phyloP scores from a whole-genome alignment of 1,140 invertebrate genomes.

The Platorchestia sp. region DNA sequence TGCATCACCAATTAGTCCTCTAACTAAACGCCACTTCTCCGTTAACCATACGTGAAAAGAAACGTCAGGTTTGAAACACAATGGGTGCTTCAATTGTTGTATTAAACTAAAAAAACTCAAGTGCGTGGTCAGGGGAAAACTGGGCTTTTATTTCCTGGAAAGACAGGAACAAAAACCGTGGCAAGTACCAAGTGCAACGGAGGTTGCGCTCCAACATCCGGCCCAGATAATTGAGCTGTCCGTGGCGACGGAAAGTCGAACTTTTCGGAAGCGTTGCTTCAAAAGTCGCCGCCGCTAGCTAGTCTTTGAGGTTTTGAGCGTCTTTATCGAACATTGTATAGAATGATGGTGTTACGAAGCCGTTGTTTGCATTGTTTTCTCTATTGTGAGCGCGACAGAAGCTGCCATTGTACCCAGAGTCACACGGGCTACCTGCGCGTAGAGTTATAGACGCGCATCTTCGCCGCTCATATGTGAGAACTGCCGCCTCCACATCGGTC shows the following conservation, averaged over 20 bases:
- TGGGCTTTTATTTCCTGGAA: neutral
- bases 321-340: slow-evolving; percentile 36
- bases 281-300: slow-evolving; percentile 3
- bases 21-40: neutral
- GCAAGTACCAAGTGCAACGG: neutral
- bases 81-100: neutral
- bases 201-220: neutral
- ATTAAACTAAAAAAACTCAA: neutral
- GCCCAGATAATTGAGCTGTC: slow-evolving; percentile 16
- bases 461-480: neutral
- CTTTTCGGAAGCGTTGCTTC: slow-evolving; percentile 37
- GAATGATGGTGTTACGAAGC: slow-evolving; percentile 52
- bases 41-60: neutral
- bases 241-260: neutral
- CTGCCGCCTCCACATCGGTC: neutral
- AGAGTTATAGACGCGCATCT: neutral
- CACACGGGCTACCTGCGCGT: slow-evolving; percentile 13
- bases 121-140: neutral
- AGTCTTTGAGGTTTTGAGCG: slow-evolving; percentile 28
- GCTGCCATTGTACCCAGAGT: neutral
- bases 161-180: neutral
- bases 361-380: slow-evolving; percentile 36
- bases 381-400: neutral
- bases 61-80: neutral
- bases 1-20: neutral